phyloP scores from a whole-genome alignment of 2,888 invertebrate genomes.

The Eupithecia inturbata region DNA sequence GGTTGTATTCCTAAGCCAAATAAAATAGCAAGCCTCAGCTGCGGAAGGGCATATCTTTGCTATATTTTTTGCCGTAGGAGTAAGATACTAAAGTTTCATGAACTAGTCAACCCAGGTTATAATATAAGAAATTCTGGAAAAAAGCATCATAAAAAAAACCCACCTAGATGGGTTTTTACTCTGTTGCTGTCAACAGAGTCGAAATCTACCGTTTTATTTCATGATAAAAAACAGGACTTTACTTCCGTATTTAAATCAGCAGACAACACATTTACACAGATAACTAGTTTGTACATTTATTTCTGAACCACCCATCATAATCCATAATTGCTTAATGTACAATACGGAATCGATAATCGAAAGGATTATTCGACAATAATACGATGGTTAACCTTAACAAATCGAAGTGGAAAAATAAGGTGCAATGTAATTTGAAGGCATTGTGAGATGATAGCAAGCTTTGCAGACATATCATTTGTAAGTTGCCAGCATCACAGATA shows the following conservation, averaged over 20 bases:
- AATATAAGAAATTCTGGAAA: not conserved
- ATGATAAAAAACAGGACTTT: not conserved
- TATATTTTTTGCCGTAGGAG: not conserved
- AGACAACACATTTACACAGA: not conserved
- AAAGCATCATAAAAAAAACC: not conserved
- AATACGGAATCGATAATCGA: constrained; percentile 38
- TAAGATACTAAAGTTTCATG: not conserved
- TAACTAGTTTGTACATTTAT: constrained; percentile 3
- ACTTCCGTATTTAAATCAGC: constrained; percentile 3
- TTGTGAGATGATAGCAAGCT: constrained; percentile 36
- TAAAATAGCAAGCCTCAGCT: not conserved
- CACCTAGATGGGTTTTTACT: no score
- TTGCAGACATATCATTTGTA: constrained; percentile 33
- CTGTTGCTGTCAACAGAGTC: not conserved
- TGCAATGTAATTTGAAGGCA: constrained; percentile 46
- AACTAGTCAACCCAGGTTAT: not conserved
- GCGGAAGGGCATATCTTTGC: not conserved
- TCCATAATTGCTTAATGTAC: constrained; percentile 10
- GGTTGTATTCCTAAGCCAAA: not conserved
- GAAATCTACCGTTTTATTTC: not conserved
- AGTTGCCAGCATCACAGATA: constrained; percentile 43
- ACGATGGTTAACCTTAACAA: constrained; percentile 38
- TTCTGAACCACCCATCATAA: not conserved
- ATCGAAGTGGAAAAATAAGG: constrained; percentile 48
- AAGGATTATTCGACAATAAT: constrained; percentile 37